These are phyloP conservation scores for Melanaphis sacchari DNA, from an alignment of 1,140 invertebrate genomes.

Conservation along the genomic window DNA sequence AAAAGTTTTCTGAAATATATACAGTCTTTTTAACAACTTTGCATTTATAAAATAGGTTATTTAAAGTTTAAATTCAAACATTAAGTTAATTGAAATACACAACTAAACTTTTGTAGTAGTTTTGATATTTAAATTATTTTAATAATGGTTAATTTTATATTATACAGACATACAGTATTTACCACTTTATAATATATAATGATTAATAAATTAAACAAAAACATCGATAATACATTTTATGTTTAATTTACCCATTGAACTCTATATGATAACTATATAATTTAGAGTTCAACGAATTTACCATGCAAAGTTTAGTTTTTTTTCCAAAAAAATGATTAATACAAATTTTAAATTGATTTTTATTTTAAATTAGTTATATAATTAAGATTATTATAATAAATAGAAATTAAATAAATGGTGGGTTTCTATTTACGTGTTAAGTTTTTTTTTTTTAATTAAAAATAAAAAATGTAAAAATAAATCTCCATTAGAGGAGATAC, in stretches of 20 bases:
- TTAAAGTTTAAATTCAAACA: constrained; percentile 1
- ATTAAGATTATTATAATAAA: too few species aligned
- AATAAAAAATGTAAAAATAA: too few species aligned
- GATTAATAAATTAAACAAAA: not conserved
- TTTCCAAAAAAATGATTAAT: not conserved
- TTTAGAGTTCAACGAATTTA: too few species aligned
- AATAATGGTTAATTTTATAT: not conserved
- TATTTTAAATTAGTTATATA: not conserved
- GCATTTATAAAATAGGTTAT: not conserved
- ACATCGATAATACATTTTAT: not conserved
- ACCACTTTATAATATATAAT: not conserved
- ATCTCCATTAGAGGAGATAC: too few species aligned
- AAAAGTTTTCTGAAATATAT: not conserved
- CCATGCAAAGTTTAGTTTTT: not conserved
- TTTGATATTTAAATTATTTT: not conserved
- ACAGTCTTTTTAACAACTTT: not conserved
- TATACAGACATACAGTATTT: not conserved
- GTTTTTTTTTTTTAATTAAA: too few species aligned
- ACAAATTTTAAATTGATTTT: not conserved
- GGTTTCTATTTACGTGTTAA: too few species aligned
- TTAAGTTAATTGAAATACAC: not conserved
- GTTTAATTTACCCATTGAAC: not conserved
- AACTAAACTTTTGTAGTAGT: not conserved
- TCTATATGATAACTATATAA: too few species aligned
- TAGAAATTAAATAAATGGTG: too few species aligned